Evolutionary conservation across 2,888 invertebrate species (phyloP).

Genomic region (Disparrhopalites patrizii): DNA sequence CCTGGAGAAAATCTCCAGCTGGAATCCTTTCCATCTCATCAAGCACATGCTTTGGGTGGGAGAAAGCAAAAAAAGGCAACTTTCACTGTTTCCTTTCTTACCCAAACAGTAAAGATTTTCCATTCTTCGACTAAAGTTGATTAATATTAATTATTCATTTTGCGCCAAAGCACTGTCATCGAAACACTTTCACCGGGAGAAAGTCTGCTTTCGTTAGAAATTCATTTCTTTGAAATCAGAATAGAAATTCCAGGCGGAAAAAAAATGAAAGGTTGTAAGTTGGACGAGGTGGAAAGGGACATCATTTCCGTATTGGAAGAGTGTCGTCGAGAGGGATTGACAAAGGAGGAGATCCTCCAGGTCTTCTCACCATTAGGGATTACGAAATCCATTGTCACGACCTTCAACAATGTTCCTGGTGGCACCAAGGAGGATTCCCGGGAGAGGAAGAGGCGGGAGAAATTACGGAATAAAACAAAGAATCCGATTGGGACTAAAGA

Average conservation of each 20-base stretch:
- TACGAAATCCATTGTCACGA: conserved; percentile 8
- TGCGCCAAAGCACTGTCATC: too few species aligned
- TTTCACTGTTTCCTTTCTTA: too few species aligned
- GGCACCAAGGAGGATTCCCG: too few species aligned
- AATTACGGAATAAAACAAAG: neutral
- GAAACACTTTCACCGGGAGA: neutral
- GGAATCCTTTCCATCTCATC: neutral
- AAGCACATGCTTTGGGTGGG: neutral
- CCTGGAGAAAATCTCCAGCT: conserved; percentile 12
- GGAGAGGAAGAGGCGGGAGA: too few species aligned
- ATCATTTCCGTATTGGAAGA: conserved; percentile 38
- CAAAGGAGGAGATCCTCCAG: conserved; percentile 37
- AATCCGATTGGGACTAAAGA: neutral
- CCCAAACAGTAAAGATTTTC: too few species aligned
- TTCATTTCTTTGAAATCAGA: too few species aligned
- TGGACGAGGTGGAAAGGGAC: conserved; percentile 37
- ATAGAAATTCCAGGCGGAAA: too few species aligned
- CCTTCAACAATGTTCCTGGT: neutral
- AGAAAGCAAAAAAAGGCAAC: neutral
- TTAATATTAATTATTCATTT: too few species aligned
- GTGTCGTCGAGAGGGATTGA: conserved; percentile 35
- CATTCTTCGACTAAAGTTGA: too few species aligned
- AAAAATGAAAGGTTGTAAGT: conserved; percentile 11
- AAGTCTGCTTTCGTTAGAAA: too few species aligned
- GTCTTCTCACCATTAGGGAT: conserved; percentile 41